phyloP scores from a whole-genome alignment of 2,113 vertebrate species.

The Engraulis encrasicolus region DNA sequence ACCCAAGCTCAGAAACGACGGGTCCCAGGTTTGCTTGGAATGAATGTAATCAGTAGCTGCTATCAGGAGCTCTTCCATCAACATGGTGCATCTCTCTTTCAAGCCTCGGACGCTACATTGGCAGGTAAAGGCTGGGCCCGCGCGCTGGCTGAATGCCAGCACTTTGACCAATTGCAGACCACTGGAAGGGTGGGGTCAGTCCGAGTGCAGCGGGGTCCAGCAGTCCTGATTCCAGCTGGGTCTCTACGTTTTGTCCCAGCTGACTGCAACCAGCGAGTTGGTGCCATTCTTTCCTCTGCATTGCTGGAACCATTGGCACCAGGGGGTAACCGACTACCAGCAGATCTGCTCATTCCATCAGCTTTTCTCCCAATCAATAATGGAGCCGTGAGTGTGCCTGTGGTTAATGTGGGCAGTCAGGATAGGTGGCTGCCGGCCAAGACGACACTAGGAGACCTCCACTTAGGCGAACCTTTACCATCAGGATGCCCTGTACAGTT shows the following conservation, averaged over 20 bases:
- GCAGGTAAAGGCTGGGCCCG: neutral
- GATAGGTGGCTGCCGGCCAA: too few relatives aligned
- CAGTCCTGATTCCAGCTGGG: neutral
- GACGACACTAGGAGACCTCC: too few relatives aligned
- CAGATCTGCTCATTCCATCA: too few relatives aligned
- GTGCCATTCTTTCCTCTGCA: neutral
- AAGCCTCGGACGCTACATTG: neutral
- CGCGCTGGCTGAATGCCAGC: neutral
- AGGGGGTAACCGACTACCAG: neutral
- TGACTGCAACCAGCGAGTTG: constrained; percentile 8
- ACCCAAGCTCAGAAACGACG: neutral
- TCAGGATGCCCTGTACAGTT: too few relatives aligned
- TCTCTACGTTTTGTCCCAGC: neutral
- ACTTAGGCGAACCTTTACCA: neutral
- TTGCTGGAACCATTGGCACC: neutral
- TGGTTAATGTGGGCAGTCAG: too few relatives aligned
- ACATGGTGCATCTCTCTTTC: neutral
- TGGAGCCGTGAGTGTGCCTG: too few relatives aligned
- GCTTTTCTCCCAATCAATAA: too few relatives aligned
- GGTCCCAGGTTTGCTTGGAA: constrained; percentile 23
- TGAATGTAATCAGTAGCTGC: constrained; percentile 27
- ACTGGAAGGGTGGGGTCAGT: neutral
- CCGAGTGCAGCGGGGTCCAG: neutral
- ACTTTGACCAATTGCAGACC: neutral
- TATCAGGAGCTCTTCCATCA: constrained; percentile 24